These are phyloP conservation scores for Danio jaintianensis DNA, from an alignment of 2,797 vertebrate species.

Conservation along the genomic window DNA sequence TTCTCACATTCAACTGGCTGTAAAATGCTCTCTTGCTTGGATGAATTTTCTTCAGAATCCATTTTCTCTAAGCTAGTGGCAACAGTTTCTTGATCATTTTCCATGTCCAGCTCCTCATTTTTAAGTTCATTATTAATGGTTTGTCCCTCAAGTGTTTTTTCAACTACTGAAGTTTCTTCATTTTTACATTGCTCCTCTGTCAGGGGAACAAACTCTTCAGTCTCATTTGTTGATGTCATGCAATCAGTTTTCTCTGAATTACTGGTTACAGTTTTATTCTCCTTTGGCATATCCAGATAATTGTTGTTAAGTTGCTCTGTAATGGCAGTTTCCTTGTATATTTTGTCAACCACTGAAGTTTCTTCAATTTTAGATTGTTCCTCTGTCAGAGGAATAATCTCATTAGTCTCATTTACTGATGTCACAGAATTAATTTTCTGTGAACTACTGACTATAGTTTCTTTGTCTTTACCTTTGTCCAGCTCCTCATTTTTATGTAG, in stretches of 20 bases:
- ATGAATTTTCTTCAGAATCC: conserved; percentile 29
- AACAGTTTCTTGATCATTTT: conserved; percentile 33
- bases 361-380: conserved; percentile 11
- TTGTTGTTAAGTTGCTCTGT: neutral
- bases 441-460: conserved; percentile 22
- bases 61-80: conserved; percentile 28
- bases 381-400: conserved; percentile 1
- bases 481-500: neutral
- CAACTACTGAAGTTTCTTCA: conserved; percentile 23
- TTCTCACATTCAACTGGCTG: conserved; percentile 1
- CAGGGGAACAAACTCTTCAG: neutral
- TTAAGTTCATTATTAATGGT: neutral
- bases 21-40: conserved; percentile 45
- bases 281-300: neutral
- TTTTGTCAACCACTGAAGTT: conserved; percentile 24
- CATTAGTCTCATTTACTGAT: conserved; percentile 2
- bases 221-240: conserved; percentile 14
- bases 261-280: conserved; percentile 33
- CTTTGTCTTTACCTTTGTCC: neutral
- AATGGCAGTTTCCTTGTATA: neutral
- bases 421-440: conserved; percentile 22
- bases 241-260: conserved; percentile 30
- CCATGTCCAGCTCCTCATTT: neutral
- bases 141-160: conserved; percentile 10
- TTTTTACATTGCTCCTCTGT: conserved; percentile 14